Evolutionary conservation across 1,140 invertebrate species (phyloP).

Genomic region (Belonocnema kinseyi): DNA sequence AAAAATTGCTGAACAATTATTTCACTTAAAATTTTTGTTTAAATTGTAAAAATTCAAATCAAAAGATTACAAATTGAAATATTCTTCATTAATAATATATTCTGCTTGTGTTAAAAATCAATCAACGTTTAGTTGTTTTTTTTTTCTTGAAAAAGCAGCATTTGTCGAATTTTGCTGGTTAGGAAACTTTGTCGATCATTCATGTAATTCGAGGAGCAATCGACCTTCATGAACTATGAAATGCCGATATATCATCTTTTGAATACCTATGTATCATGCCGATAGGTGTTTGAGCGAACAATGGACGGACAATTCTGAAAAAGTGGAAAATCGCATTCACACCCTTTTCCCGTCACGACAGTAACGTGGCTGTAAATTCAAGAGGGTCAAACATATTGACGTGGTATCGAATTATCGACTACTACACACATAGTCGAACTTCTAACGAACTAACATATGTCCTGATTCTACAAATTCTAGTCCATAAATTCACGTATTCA

Average conservation of each 20-base stretch:
- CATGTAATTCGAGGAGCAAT: neutral
- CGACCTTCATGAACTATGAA: constrained; percentile 8
- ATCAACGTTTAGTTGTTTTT: no score
- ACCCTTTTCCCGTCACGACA: neutral
- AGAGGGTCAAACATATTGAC: constrained; percentile 12
- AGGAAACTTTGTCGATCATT: neutral
- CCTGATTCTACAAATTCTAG: neutral
- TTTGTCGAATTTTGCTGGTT: neutral
- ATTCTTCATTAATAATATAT: no score
- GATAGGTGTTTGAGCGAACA: constrained; percentile 16
- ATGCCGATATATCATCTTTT: constrained; percentile 20
- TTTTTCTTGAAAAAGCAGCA: neutral
- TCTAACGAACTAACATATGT: neutral
- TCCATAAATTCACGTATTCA: neutral
- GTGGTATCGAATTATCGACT: neutral
- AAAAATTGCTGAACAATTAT: no score
- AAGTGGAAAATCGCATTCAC: constrained; percentile 20
- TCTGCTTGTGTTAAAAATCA: no score
- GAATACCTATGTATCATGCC: neutral
- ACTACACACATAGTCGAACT: neutral
- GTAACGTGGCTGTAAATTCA: constrained; percentile 20
- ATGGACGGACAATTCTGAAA: constrained; percentile 2
- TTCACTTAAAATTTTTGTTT: no score
- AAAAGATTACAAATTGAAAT: no score
- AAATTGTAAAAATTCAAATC: no score